Percentiles rank a stretch among this genome's conserved stretches.
These are phyloP conservation scores for Himalopsyche tibetana DNA, from an alignment of 2,888 invertebrate species.

Conservation along the genomic window DNA sequence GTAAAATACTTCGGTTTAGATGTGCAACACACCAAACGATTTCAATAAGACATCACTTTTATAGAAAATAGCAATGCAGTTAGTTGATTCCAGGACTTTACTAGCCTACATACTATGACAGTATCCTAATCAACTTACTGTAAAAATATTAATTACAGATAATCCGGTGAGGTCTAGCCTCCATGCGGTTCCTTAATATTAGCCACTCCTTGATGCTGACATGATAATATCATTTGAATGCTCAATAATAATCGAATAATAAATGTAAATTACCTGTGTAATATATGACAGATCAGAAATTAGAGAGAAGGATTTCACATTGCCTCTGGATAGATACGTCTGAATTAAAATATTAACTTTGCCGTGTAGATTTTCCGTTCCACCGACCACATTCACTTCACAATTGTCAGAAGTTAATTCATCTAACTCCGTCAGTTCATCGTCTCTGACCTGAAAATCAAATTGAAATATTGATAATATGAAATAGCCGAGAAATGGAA, in stretches of 20 bases:
- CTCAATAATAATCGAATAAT: neutral
- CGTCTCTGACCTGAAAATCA: constrained; percentile 87
- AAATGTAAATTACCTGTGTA: constrained; percentile 82
- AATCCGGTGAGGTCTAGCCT: too few species aligned
- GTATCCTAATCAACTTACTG: too few species aligned
- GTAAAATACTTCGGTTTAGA: too few species aligned
- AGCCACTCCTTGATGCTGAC: too few species aligned
- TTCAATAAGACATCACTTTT: too few species aligned
- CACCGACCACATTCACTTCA: constrained; percentile 86
- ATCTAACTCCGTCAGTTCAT: constrained; percentile 95
- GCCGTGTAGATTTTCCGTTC: constrained; percentile 92
- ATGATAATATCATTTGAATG: too few species aligned
- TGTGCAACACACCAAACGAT: too few species aligned
- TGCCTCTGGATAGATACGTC: constrained; percentile 89
- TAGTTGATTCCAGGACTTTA: too few species aligned
- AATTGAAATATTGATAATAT: constrained; percentile 12
- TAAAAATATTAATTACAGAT: too few species aligned
- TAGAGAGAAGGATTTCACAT: constrained; percentile 89
- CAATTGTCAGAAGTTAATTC: constrained; percentile 84
- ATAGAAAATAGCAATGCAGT: too few species aligned
- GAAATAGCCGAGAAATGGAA: constrained; percentile 46
- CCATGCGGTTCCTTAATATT: too few species aligned
- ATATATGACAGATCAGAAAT: constrained; percentile 93
- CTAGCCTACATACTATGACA: too few species aligned
- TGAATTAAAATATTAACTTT: constrained; percentile 97